phyloP scores from a whole-genome alignment of 2,113 vertebrate species.

The Periophthalmus modestus region DNA sequence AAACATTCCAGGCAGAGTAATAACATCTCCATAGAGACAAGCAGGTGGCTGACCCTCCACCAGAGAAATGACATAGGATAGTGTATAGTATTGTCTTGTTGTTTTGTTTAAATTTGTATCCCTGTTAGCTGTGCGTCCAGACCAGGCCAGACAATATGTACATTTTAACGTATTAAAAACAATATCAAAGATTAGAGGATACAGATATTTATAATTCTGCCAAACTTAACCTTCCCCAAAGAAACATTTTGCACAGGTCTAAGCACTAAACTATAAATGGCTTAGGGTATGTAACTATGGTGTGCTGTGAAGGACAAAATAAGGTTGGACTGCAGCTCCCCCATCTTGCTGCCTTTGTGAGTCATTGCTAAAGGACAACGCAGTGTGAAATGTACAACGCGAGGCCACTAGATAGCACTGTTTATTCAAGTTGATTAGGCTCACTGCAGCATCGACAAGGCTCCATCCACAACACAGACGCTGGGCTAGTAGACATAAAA shows the following conservation, averaged over 20 bases:
- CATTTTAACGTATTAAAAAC: too few relatives aligned
- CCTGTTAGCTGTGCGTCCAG: too few relatives aligned
- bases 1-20: too few relatives aligned
- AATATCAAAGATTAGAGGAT: neutral
- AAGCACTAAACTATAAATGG: conserved; percentile 28
- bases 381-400: conserved; percentile 37
- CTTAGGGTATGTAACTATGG: conserved; percentile 13
- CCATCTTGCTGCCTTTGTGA: conserved; percentile 59
- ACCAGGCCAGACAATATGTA: too few relatives aligned
- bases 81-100: too few relatives aligned
- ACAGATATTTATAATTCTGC: neutral
- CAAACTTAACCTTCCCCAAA: neutral
- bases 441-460: conserved; percentile 36
- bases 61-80: too few relatives aligned
- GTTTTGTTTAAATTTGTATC: too few relatives aligned
- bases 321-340: conserved; percentile 47
- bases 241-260: neutral
- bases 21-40: too few relatives aligned
- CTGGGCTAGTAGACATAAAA: conserved; percentile 65
- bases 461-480: conserved; percentile 14
- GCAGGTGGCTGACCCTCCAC: too few relatives aligned
- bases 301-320: conserved; percentile 37
- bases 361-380: conserved; percentile 67
- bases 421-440: conserved; percentile 52
- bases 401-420: conserved; percentile 71